Base-by-base conservation (phyloP, 1,140 invertebrate species). In the Halictus rubicundus region DNA sequence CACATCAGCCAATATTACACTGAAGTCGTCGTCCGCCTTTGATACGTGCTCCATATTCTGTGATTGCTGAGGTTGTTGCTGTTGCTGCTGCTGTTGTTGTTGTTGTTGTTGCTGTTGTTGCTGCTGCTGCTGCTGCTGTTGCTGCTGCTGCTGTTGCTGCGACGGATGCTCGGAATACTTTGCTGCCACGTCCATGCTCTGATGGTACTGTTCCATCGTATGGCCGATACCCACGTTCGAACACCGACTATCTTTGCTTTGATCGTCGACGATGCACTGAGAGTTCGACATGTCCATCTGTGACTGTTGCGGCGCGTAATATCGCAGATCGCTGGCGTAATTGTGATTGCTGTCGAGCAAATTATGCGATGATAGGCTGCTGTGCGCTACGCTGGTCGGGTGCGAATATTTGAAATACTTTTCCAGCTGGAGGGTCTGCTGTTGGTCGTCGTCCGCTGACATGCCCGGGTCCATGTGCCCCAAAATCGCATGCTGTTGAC, bases 1-100 rank as follows among this genome's bases (percentile, higher is more conserved):
- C 57, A 97, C 96, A 80, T 96, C 96, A 4, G 97, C 97, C 59
- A 97, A 92, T 85, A 97, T 97, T 80, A 97, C 96, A 92, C 96
- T 97, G 92, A 97, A 97, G 88, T 97, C 96, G 79, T 97, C 96
- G 68, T 97, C 96, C 1, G 94, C 92, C 82, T 96, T 95, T 27
- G 94, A 92, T n/a, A 88, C 85, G 32, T 94, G 90, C 37, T 95
- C 95, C 5, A 92, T 81, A 61, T 69, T 91, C 68, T 92, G 91
- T 23, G 84, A 85, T 14, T 89, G 89, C 23, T 91, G 89, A 6
- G 85, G 91, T 77, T 94, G 93, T 61, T 94, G 93, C 5, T 93
- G 92, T 49, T 90, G 87, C 19, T 89, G 87, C 37, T 87, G 87
- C 83, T 94, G 93, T 5, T 92, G 91, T 49, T 90, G 87, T 12